Base-by-base conservation (phyloP, 2,797 vertebrate species). In the Mionectes olivaceus region DNA sequence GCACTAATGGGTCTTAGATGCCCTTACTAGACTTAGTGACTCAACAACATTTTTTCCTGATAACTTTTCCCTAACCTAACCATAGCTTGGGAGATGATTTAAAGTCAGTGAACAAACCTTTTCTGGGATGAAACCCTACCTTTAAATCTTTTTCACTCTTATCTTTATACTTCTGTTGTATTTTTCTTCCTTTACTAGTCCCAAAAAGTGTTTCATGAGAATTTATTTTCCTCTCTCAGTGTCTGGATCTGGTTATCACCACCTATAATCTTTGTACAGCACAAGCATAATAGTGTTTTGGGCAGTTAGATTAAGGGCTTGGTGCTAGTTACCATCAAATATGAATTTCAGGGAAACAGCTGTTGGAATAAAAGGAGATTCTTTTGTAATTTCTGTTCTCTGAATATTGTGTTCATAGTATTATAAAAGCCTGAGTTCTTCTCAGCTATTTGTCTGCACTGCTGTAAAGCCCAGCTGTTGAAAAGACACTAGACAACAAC, bases 401-500 rank as follows among this genome's bases (percentile, higher is more conserved):
- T 80, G 60, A 95, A 73, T 87, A 57, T 68, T 60, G 30, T 64
- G 47, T 82, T 88, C 21, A 19, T 8, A 55, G 43, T 22, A 60
- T 53, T 93, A 64, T 32, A 92, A 63, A 84, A 93, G 44, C 37
- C 30, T 65, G 55, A 59, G 32, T 74, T 89, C 13, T 89, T 24
- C 52, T 93, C 68, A 63, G 10, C 52, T 90, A 35, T 60, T 94
- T 93, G 16, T 79, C 74, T 86, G 28, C n/a, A 46, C 46, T 77
- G 46, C 53, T 80, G 53, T 77, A 77, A 95, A 90, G 56, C 44
- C 71, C 83, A 83, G 60, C 78, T 95, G 37, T 68, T 78, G 47
- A 86, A 93, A 94, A 64, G 68, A 28, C 67, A 79, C 50, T 64
- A 75, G 81, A 83, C 67, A 91, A 76, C 82, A 84, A 41, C 55